These are phyloP conservation scores for Xyrauchen texanus DNA, from an alignment of 2,113 vertebrate genomes.

Conservation along the genomic window DNA sequence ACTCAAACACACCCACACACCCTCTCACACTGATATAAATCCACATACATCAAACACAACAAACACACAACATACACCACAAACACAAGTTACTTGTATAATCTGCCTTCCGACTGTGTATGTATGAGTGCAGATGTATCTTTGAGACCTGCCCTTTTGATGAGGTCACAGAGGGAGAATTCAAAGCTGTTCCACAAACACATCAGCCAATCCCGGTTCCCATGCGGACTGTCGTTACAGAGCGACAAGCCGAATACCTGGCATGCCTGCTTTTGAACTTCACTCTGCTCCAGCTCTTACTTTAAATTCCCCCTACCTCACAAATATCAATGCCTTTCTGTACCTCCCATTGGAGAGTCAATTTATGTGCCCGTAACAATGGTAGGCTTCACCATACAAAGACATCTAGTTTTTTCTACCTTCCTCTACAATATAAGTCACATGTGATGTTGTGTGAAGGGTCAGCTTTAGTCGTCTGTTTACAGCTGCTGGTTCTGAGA, in stretches of 20 bases:
- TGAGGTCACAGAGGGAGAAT: constrained; percentile 31
- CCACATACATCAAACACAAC: constrained; percentile 34
- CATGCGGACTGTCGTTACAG: background rate
- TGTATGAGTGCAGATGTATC: background rate
- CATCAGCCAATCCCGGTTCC: constrained; percentile 13
- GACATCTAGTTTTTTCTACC: background rate
- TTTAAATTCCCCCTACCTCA: constrained; percentile 1
- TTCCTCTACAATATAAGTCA: background rate
- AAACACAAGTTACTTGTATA: constrained; percentile 10
- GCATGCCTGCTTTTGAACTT: constrained; percentile 8
- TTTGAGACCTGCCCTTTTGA: constrained; percentile 23
- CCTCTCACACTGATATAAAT: constrained; percentile 28
- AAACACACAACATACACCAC: constrained; percentile 4
- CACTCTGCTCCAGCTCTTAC: background rate
- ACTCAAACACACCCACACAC: constrained; percentile 31
- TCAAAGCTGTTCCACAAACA: constrained; percentile 24
- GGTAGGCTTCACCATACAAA: background rate
- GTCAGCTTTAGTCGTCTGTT: constrained; percentile 10
- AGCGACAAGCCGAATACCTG: background rate
- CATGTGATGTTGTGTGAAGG: constrained; percentile 19
- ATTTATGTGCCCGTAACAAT: background rate
- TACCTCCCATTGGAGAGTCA: background rate
- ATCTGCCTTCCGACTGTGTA: background rate
- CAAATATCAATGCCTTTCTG: background rate
- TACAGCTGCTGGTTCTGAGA: background rate